Evolutionary conservation across 2,797 vertebrate species (phyloP), one percentile per base, ranked within the genome.

Genomic region (Australoheros facetus): DNA sequence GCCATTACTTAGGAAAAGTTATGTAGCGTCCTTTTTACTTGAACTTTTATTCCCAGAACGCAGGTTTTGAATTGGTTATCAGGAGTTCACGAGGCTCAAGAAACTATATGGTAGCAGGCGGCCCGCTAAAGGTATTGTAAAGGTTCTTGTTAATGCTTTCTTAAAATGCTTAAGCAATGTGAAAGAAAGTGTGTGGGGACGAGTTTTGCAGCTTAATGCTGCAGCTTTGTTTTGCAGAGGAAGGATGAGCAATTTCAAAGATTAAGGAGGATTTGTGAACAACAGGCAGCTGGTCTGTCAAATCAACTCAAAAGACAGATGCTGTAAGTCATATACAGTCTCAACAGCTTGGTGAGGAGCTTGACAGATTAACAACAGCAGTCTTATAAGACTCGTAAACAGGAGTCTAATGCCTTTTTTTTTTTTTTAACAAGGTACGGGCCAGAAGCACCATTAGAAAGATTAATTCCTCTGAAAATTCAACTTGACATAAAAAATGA

Each of bases 231-330:
- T 81, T 83, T 83, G 42, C 2, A 0, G 56, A 21, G 48, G 28
- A 73, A 71, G 37, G 80, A 71, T 30, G 39, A 78, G 71, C 60
- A 11, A 56, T 84, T 84, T 80, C n/a, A 57, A 81, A 83, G 80
- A 85, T 91, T 73, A 79, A 60, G 76, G 75, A 79, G 78, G 85
- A 89, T 86, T 90, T 86, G 77, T 70, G 73, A 86, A 81, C 81
- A 88, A 85, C 85, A 77, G 79, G 66, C 87, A 84, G 85, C 87
- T 83, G 87, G 75, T 88, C 82, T 56, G 79, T 88, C 75, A 81
- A 80, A 83, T 84, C 85, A 81, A 37, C 75, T 77, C 56, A 64
- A 57, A 62, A 71, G 83, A 83, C 85, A 88, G 85, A 82, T 86
- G 87, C 73, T 78, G 64, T 83, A 80, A 89, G 85, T 91, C 85